Percentiles rank a stretch among this genome's conserved stretches.
These are phyloP conservation scores for Odontocerum albicorne DNA, from an alignment of 2,888 invertebrate genomes.

Conservation along the genomic window DNA sequence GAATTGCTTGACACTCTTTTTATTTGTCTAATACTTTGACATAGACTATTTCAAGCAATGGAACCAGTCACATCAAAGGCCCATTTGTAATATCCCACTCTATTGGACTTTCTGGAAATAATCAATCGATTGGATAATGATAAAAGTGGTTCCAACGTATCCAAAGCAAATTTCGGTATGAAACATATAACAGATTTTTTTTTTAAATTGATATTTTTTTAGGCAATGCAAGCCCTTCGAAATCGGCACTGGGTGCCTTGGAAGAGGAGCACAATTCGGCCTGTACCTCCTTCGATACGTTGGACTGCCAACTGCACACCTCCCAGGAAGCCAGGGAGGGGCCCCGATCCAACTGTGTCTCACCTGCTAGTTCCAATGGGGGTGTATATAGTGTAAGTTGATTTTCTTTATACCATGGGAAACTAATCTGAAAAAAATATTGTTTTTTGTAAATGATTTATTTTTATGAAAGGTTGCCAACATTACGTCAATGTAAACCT, in stretches of 20 bases:
- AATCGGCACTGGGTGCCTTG: slow-evolving; percentile 59
- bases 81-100: no score
- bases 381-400: slow-evolving; percentile 83
- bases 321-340: slow-evolving; percentile 45
- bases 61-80: no score
- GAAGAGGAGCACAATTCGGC: slow-evolving; percentile 61
- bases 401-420: no score
- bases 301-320: slow-evolving; percentile 49
- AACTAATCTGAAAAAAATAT: not conserved
- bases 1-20: no score
- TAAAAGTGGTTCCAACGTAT: no score
- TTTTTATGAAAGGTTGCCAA: not conserved
- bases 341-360: slow-evolving; percentile 69
- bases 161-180: no score
- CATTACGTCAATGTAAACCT: no score
- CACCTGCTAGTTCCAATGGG: slow-evolving; percentile 89
- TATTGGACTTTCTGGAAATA: no score
- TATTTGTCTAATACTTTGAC: no score
- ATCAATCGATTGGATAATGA: no score
- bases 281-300: slow-evolving; percentile 52
- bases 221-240: slow-evolving; percentile 56
- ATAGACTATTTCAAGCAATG: no score
- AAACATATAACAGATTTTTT: not conserved
- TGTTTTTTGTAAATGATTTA: not conserved
- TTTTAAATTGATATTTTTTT: not conserved